These are phyloP conservation scores for Pristionchus fissidentatus DNA, from an alignment of 2,888 invertebrate species.

Conservation along the genomic window DNA sequence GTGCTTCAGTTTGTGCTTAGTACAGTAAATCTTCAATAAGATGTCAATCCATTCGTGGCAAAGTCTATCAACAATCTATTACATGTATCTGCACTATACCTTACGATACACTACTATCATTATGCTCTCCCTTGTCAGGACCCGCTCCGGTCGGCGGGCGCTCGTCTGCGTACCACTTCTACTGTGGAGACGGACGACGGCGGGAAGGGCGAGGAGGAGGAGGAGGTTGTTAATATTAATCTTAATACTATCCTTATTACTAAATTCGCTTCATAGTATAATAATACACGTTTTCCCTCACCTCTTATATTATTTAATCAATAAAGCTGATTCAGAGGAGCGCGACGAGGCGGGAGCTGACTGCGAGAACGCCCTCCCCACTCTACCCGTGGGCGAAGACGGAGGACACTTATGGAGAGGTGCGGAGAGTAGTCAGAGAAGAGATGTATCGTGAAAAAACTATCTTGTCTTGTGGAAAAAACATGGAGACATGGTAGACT, in stretches of 20 bases:
- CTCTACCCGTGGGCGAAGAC: conserved; percentile 19
- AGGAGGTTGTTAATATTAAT: no score
- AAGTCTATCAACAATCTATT: no score
- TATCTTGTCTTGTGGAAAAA: no score
- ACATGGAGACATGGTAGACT: not conserved
- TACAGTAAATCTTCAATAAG: no score
- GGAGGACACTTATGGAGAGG: not conserved
- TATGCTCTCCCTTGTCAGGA: not conserved
- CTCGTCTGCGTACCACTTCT: not conserved
- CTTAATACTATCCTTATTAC: no score
- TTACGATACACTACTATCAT: not conserved
- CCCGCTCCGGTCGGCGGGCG: conserved; percentile 22
- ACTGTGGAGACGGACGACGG: not conserved
- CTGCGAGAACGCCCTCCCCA: conserved; percentile 27
- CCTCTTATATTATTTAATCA: no score
- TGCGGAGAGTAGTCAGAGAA: not conserved
- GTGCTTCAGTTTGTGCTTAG: no score
- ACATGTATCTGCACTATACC: no score
- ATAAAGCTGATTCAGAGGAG: no score
- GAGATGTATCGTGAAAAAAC: not conserved
- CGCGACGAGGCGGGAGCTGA: conserved; percentile 15
- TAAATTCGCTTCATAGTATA: no score
- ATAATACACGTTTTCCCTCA: no score
- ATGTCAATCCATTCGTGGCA: no score
- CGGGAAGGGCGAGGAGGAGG: not conserved